Percentiles rank a stretch among this genome's conserved stretches.
phyloP scores from a whole-genome alignment of 2,888 invertebrate genomes.

The Dynastes maya region DNA sequence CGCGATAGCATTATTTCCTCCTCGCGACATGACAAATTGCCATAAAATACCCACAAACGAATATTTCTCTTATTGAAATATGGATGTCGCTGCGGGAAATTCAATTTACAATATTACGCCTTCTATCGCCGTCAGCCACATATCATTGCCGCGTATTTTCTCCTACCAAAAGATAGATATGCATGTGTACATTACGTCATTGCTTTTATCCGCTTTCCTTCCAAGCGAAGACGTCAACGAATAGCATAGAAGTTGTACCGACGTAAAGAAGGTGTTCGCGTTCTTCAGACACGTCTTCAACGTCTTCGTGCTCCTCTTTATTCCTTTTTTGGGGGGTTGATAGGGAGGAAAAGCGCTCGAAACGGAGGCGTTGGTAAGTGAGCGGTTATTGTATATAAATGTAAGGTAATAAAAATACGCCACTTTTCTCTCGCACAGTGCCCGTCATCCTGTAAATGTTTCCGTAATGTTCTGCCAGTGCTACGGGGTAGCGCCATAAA shows the following conservation, averaged over 20 bases:
- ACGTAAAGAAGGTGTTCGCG: conserved; percentile 56
- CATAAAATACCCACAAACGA: conserved; percentile 29
- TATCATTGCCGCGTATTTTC: conserved; percentile 63
- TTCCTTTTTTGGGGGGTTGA: not conserved
- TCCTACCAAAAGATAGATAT: conserved; percentile 52
- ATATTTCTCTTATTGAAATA: conserved; percentile 50
- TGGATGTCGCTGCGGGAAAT: conserved; percentile 61
- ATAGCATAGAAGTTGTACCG: not conserved
- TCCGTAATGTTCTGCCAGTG: conserved; percentile 60
- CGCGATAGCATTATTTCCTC: conserved; percentile 1
- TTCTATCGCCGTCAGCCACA: conserved; percentile 60
- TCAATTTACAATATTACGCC: conserved; percentile 65
- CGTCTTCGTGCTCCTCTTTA: conserved; percentile 57
- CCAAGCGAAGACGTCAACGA: too few species aligned
- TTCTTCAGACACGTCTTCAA: conserved; percentile 64
- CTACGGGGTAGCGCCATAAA: conserved; percentile 64
- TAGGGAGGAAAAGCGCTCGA: conserved; percentile 53
- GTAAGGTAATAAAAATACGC: conserved; percentile 54
- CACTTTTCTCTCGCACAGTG: conserved; percentile 51
- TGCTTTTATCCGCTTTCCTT: conserved; percentile 44
- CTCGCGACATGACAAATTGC: conserved; percentile 43
- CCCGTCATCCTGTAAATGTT: conserved; percentile 62
- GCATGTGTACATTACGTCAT: not conserved
- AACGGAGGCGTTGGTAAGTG: conserved; percentile 53
- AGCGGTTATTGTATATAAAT: conserved; percentile 66